Conservation (phyloP, 2,888 invertebrate species). For the Drosophila atripex region DNA sequence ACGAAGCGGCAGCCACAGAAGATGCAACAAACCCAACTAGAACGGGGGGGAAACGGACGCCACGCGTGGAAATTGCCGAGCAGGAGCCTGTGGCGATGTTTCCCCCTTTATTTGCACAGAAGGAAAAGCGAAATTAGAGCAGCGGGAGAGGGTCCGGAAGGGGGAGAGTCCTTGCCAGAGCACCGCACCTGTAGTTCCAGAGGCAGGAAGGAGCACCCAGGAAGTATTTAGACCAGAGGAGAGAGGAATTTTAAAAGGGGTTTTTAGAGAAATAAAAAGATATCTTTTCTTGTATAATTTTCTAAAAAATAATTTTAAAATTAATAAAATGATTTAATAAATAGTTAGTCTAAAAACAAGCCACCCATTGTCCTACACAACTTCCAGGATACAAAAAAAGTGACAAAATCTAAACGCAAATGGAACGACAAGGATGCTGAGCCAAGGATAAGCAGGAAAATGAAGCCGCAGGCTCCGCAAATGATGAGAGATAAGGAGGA, state of each 20-base stretch:
- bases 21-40: constrained; percentile 23
- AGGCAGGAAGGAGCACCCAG: not conserved
- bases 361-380: not conserved
- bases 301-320: too few relatives aligned
- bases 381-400: constrained; percentile 12
- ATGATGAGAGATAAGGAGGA: not conserved
- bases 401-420: constrained; percentile 74
- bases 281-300: too few relatives aligned
- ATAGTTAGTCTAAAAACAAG: too few relatives aligned
- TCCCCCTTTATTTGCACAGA: constrained; percentile 32
- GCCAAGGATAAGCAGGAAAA: constrained; percentile 39
- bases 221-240: too few relatives aligned
- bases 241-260: too few relatives aligned
- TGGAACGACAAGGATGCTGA: constrained; percentile 66
- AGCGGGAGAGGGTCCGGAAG: constrained; percentile 17
- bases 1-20: constrained; percentile 20
- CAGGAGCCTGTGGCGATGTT: constrained; percentile 62
- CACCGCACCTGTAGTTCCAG: constrained; percentile 31
- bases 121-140: constrained; percentile 74
- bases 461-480: constrained; percentile 24
- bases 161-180: constrained; percentile 7
- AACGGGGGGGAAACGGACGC: constrained; percentile 63
- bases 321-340: too few relatives aligned
- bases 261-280: too few relatives aligned
- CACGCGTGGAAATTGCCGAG: constrained; percentile 73